Base-by-base conservation (phyloP, 2,888 invertebrate genomes). In the Hypena proboscidalis region DNA sequence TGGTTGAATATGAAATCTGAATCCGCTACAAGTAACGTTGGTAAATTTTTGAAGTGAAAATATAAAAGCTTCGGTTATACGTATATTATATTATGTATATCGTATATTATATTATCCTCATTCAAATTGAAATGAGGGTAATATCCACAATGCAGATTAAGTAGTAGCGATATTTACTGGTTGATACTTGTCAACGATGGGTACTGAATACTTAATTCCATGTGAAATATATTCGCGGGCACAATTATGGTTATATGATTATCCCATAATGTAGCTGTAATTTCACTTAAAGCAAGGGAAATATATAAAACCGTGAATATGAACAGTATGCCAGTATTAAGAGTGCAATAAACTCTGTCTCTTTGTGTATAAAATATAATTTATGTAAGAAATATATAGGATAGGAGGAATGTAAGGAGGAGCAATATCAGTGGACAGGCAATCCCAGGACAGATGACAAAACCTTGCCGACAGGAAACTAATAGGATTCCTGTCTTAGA, bases 1-100 rank as follows among this genome's bases (percentile, higher is more conserved):
- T 46, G 35, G 44, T 23, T 44, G 49, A 61, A 62, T 62, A 65
- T 62, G 41, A 62, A 65, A 62, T 61, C 58, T 39, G 63, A 67
- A 59, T 53, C 49, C 43, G 34, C 59, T 48, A 9, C 45, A 45
- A 57, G 43, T 45, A 22, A 34, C 46, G 44, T 47, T 45, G 32
- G 25, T 34, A 23, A 20, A 39, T 30, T 39, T 44, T 30, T 29
- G 20, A 7, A 30, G 11, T 21, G 38, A 38, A 44, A 38, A 44
- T 44, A 38, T 37, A 34, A 44, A 34, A 34, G n/a, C n/a, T n/a
- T n/a, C n/a, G 23, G 8, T 30, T 19, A 21, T 15, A 17, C 15
- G 19, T 27, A 25, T 41, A 21, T 21, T 27, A 15, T 40, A 11
- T 13, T n/a, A 15, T 21, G 7, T 27, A 37, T 14, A 8, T 19